Base-by-base conservation (phyloP, 2,113 vertebrate species). In the Agapornis roseicollis region DNA sequence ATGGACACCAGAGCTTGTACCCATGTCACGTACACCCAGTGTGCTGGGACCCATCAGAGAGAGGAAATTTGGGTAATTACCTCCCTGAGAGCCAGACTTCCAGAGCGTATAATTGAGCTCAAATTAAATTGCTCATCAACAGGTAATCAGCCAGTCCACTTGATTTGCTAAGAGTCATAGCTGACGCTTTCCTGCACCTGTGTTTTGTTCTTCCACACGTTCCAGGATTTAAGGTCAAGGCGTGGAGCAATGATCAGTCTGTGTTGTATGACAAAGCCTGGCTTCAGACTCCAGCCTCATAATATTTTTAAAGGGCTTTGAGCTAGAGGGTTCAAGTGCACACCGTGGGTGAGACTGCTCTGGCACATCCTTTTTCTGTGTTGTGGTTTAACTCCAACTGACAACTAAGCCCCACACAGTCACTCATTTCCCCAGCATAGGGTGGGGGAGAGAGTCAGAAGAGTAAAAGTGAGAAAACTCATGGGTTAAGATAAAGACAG, bases 41-140 rank as follows among this genome's bases (percentile, higher is more conserved):
- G 0, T 61, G 50, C 70, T 68, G 71, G 41, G 80, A 42, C 29
- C 66, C 55, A 50, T 90, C 37, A 50, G 53, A 84, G 65, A 73
- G 44, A 10, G 19, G 89, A 76, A 52, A 63, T 55, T 29, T 0
- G 0, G 46, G 41, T 94, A 95, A 90, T 93, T 93, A 58, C 85
- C 55, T 90, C 58, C 49, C 63, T 41, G 58, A 89, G 39, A 93
- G 41, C 17, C 84, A 83, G 89, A 33, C 49, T 93, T 82, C 27
- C 76, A 73, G 72, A 92, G 80, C 3, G 0, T 88, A 13, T 84
- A 92, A 93, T 92, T 94, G 80, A 63, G n/a, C 90, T 71, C 56
- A 15, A 72, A 88, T 86, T 95, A 92, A 81, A 74, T 84, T 91
- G 82, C 80, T 96, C 92, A 78, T 80, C 82, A 70, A 64, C 77